Base-by-base conservation (phyloP, 2,113 vertebrate genomes). In the Talpa occidentalis region DNA sequence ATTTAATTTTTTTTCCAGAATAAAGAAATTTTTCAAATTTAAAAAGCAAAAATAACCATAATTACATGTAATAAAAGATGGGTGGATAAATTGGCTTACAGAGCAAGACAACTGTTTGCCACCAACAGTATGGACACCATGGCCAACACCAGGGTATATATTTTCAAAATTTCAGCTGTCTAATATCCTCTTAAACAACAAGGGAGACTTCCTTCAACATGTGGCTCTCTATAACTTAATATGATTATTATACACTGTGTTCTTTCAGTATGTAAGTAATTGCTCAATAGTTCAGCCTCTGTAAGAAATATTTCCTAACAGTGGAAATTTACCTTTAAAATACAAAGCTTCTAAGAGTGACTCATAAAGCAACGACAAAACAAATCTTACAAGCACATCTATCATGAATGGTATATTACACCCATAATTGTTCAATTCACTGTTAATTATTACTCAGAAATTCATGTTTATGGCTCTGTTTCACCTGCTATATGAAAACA, bases 401-500 rank as follows among this genome's bases (percentile, higher is more conserved):
- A 93, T 59, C 81, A 84, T 95, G 86, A 96, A 91, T 42, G 95
- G 91, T 70, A 54, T 97, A 96, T 91, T 96, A 88, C 94, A 96
- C 86, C 91, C 91, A 89, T 94, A 97, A 97, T 90, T 90, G 97
- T 95, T 96, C 96, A 96, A 59, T 92, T 95, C 77, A 91, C 26
- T 85, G 94, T 92, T 98, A 95, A 93, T 95, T 94, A 98, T 97
- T 95, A 97, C 97, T 80, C 89, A 97, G 92, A 97, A 96, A 79
- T 94, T 97, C 69, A 83, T 76, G 42, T 95, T 89, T 95, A 97
- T 97, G 73, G 67, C 95, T 97, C 72, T 94, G 15, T 96, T 98
- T 97, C 42, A 96, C 70, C 90, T 96, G 94, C 78, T 90, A 59
- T 96, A 96, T 70, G 93, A 95, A 96, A 97, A 97, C 67, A 95